Base-by-base conservation (phyloP, 1,140 invertebrate genomes). In the Amyelois transitella region DNA sequence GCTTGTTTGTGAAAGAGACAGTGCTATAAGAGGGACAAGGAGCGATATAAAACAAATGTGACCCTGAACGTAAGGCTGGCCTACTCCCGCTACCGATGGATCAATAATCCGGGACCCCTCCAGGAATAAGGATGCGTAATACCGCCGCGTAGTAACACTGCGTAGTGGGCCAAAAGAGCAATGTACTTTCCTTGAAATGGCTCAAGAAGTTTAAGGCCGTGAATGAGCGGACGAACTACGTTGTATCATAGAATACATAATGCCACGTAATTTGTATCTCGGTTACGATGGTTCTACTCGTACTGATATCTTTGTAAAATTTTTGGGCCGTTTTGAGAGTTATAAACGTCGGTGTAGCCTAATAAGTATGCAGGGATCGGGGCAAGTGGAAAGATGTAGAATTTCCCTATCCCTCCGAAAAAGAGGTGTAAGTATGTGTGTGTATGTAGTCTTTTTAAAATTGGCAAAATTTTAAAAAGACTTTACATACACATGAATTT, bases 41-140 rank as follows among this genome's bases (percentile, higher is more conserved):
- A 81, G 19, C 53, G 62, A 49, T 63, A 59, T 65, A 70, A 81
- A 85, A 85, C 81, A 85, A 69, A 64, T 50, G 57, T 82, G 79
- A 82, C 81, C 81, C 67, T 85, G 79, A 75, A 72, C 67, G 71
- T 72, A 69, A 50, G 57, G 54, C 59, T 67, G 60, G 54, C 72
- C 54, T 65, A 72, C 58, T 74, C 62, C 58, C 32, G 32, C 12
- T 38, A 4, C n/a, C 64, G 62, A 51, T 21, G 48, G 74, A 77
- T 81, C 79, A 63, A 79, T 84, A 78, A 48, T 53, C 38, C 18
- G 24, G 65, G 55, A 59, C 43, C 54, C 32, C 1, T 18, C 32
- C 32, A 22, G 49, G 21, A 18, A 6, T 17, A 25, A 21, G 19
- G 32, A 38, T 38, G 32, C 32, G 32, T 38, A 38, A 38, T 1